phyloP scores from a whole-genome alignment of 2,113 vertebrate genomes.

The Calidris pugnax region DNA sequence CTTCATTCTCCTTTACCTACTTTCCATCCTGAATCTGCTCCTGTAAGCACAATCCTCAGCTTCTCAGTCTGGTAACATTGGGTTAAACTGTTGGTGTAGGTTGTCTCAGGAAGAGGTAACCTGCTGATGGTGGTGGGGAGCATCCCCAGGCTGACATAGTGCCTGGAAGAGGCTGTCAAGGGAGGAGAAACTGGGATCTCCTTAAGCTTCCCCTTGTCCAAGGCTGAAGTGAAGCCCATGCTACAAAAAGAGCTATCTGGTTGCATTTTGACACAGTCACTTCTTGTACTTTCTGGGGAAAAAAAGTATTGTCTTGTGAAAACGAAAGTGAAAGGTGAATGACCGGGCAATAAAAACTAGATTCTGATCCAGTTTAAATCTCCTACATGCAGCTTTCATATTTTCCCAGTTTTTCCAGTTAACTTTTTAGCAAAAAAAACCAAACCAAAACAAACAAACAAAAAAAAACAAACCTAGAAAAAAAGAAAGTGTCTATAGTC shows the following conservation, averaged over 20 bases:
- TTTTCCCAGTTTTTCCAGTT: not conserved
- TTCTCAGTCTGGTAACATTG: rapidly evolving
- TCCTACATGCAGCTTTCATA: not conserved
- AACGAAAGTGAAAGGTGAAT: not conserved
- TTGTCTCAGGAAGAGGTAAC: not conserved
- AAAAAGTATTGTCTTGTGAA: not conserved
- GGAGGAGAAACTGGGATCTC: not conserved
- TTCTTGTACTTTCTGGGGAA: not conserved
- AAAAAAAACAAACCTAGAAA: too few species aligned
- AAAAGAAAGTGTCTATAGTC: too few species aligned
- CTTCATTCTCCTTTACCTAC: not conserved
- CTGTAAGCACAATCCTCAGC: not conserved
- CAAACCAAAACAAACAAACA: too few species aligned
- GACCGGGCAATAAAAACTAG: not conserved
- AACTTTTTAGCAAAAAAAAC: not conserved
- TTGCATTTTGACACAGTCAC: not conserved
- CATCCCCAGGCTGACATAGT: not conserved
- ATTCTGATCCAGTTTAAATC: not conserved
- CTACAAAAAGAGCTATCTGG: not conserved
- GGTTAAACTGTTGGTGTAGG: not conserved
- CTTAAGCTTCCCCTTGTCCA: not conserved
- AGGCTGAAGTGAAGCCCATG: not conserved
- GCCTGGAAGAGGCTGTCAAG: not conserved
- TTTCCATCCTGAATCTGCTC: not conserved
- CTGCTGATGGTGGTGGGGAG: not conserved